Evolutionary conservation across 2,888 invertebrate species (phyloP), one percentile per base, ranked within the genome.

Genomic region (Drosophila putrida): DNA sequence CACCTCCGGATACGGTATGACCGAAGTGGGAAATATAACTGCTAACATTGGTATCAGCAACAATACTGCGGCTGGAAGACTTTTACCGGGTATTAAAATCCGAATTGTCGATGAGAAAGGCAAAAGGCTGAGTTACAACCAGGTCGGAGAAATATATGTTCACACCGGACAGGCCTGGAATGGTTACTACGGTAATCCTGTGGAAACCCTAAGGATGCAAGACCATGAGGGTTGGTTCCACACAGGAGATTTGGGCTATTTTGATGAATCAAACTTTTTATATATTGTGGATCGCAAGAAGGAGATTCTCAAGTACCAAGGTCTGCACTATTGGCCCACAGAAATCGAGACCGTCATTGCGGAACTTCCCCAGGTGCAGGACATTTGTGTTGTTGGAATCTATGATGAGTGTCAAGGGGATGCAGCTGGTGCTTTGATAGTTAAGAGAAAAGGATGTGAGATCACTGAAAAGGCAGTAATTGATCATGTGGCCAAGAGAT

Each of bases 231-330:
- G 86, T 27, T 92, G 90, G 91, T 79, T 91, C 36, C 89, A 89
- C 9, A 90, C 91, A 0, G 92, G 92, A 4, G 92, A 92, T 59
- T 27, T 92, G 49, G 92, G 92, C 2, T 87, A 90, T 59, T 90
- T 92, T 49, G 91, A 92, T 61, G 80, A 90, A 0, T 82, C 90
- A 15, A 91, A 91, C 6, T 80, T 75, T 66, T 66, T 92, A 2
- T 89, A 79, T 62, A 72, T 91, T 27, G 82, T 82, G 4, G 92
- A 89, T 72, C 87, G 92, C 0, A 91, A 89, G 39, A 92, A 91
- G 67, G 92, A 92, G 59, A 88, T 91, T 9, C 68, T 91, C 0
- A 91, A 91, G 68, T 91, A 86, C 58, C 82, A 89, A 25, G 86
- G 85, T 11, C 78, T 83, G 6, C 90, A 90, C 35, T 89, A 88